Evolutionary conservation across 2,113 vertebrate genomes (phyloP).

Genomic region (Datnioides undecimradiatus): DNA sequence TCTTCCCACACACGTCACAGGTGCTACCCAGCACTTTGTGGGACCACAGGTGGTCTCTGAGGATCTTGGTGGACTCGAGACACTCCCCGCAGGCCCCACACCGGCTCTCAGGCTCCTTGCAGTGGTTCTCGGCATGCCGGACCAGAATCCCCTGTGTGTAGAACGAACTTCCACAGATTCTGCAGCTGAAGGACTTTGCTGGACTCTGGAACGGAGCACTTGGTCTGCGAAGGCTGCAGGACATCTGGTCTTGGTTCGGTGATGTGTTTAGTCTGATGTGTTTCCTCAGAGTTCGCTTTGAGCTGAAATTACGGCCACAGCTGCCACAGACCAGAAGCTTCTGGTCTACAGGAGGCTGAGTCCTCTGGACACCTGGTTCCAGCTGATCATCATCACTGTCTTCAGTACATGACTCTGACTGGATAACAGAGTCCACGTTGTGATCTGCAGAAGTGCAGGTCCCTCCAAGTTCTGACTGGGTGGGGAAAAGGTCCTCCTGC

Average conservation of each 20-base stretch:
- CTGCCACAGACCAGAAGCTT: not conserved
- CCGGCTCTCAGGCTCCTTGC: not conserved
- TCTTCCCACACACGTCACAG: slow-evolving; percentile 30
- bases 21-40: slow-evolving; percentile 27
- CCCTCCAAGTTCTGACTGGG: not conserved
- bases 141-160: slow-evolving; percentile 1
- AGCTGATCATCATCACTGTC: not conserved
- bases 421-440: not conserved
- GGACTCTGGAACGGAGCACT: not conserved
- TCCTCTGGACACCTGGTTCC: not conserved
- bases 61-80: not conserved
- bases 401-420: not conserved
- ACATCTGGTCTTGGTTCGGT: slow-evolving; percentile 1
- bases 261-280: not conserved
- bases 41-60: slow-evolving; percentile 22
- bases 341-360: not conserved
- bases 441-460: not conserved
- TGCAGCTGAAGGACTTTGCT: not conserved
- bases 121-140: slow-evolving; percentile 20
- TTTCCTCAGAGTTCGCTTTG: not conserved
- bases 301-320: slow-evolving; percentile 20
- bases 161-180: slow-evolving; percentile 1
- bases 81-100: slow-evolving; percentile 15
- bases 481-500: not conserved
- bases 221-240: not conserved